Evolutionary conservation across 37 sponge, comb jelly and placozoan genomes (phyloP), one percentile per base, ranked within the genome.

Genomic region (Beroe ovata): DNA sequence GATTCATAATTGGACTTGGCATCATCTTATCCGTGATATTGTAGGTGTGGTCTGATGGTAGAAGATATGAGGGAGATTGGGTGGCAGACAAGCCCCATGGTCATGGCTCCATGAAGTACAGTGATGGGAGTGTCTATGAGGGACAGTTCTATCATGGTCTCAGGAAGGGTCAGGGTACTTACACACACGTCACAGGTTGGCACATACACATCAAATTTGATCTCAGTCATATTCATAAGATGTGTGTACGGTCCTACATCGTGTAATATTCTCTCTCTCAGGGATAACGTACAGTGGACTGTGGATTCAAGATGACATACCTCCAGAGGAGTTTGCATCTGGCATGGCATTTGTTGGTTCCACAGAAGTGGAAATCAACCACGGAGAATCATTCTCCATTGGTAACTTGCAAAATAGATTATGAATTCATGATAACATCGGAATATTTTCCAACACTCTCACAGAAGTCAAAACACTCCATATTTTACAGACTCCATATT

Each of bases 231-330:
- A n/a, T n/a, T n/a, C n/a, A n/a, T n/a, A n/a, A n/a, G n/a, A n/a
- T n/a, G n/a, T n/a, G n/a, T n/a, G n/a, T n/a, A n/a, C n/a, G n/a
- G n/a, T n/a, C n/a, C n/a, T n/a, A n/a, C n/a, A n/a, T n/a, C n/a
- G n/a, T n/a, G n/a, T n/a, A n/a, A n/a, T n/a, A n/a, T n/a, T n/a
- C n/a, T n/a, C n/a, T 14, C 23, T 62, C 63, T 16, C 54, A 77
- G 84, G 84, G 8, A 77, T 77, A 38, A 40, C 84, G 22, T 77
- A 77, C 84, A 77, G 84, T 20, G 84, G 84, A 11, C 84, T 77
- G 22, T 77, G 84, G 84, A 77, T 77, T 18, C 41, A 77, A 19
- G 33, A 77, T 19, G 84, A 77, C 20, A 77, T 77, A 33, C 84
- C 84, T 39, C 84, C 84, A 0, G 84, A 77, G 28, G 84, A 77